Evolutionary conservation across 2,888 invertebrate genomes (phyloP).

Genomic region (Sthenelais limicola): DNA sequence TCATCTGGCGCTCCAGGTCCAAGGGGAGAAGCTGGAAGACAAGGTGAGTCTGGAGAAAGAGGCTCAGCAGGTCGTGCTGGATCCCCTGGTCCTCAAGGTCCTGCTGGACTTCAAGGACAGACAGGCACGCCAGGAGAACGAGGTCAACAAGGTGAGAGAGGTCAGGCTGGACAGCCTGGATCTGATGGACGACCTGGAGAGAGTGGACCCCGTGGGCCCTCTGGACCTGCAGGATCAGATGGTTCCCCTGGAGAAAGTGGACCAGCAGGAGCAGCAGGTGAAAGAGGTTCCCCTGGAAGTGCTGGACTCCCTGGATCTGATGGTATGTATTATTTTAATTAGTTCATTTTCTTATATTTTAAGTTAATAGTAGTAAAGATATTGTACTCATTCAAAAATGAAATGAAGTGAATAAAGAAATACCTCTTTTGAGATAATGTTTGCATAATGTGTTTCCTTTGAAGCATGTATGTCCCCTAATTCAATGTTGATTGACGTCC

Average conservation of each 20-base stretch:
- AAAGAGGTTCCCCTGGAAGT: constrained; percentile 29
- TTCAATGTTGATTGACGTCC: too few species aligned
- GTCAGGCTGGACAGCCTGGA: constrained; percentile 47
- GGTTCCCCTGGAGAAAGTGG: constrained; percentile 42
- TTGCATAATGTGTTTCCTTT: too few species aligned
- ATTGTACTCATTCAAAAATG: too few species aligned
- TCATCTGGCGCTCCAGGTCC: constrained; percentile 67
- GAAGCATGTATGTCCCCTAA: too few species aligned
- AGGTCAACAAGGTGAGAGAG: constrained; percentile 23
- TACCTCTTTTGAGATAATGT: too few species aligned
- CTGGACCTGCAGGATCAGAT: constrained; percentile 43
- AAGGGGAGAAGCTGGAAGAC: constrained; percentile 40
- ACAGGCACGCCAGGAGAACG: constrained; percentile 40
- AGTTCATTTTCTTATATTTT: too few species aligned
- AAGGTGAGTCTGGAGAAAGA: neutral
- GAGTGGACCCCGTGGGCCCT: constrained; percentile 7
- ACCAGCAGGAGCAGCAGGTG: constrained; percentile 9
- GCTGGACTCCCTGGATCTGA: constrained; percentile 45
- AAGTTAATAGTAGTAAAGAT: too few species aligned
- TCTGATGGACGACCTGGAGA: constrained; percentile 40
- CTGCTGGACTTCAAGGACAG: constrained; percentile 23
- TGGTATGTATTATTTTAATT: too few species aligned
- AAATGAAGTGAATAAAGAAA: too few species aligned
- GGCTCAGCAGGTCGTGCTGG: constrained; percentile 41
- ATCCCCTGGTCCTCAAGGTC: constrained; percentile 18